Evolutionary conservation across 2,888 invertebrate species (phyloP).

Genomic region (Drosophila eohydei): DNA sequence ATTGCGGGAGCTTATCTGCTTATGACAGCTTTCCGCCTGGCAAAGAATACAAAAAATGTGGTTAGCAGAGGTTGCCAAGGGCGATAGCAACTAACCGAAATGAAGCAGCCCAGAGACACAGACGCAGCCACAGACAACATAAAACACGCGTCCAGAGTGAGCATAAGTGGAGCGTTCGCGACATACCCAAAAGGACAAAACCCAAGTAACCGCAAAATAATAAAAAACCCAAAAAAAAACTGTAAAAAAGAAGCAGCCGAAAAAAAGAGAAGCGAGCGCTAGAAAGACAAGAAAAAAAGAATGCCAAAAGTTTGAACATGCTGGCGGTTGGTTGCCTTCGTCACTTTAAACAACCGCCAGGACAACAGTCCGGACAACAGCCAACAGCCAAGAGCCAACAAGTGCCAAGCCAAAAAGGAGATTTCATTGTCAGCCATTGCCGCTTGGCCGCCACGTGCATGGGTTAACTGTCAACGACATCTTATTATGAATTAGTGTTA

Average conservation of each 20-base stretch:
- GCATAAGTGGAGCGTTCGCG: conserved; percentile 47
- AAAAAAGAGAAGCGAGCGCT: conserved; percentile 53
- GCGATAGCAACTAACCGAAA: conserved; percentile 49
- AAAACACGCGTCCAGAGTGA: conserved; percentile 70
- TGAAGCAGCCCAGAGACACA: conserved; percentile 58
- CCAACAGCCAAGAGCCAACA: conserved; percentile 19
- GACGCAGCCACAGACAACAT: conserved; percentile 74
- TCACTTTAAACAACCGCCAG: conserved; percentile 56
- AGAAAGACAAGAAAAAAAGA: conserved; percentile 19
- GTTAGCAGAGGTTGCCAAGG: conserved; percentile 14
- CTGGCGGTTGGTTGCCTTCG: conserved; percentile 60
- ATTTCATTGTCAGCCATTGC: conserved; percentile 70
- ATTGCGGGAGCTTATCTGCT: conserved; percentile 84
- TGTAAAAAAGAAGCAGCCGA: conserved; percentile 35
- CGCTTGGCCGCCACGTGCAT: conserved; percentile 50
- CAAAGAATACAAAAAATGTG: conserved; percentile 19
- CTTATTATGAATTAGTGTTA: conserved; percentile 83
- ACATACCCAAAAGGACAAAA: conserved; percentile 68
- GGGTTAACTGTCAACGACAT: conserved; percentile 82
- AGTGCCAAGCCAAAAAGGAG: conserved; percentile 42
- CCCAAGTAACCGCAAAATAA: conserved; percentile 62
- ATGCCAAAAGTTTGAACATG: conserved; percentile 53
- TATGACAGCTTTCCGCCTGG: conserved; percentile 84
- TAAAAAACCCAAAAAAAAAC: conserved; percentile 5
- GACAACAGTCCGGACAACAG: conserved; percentile 19